phyloP scores from a whole-genome alignment of 2,888 invertebrate genomes.

The Macropis europaea region DNA sequence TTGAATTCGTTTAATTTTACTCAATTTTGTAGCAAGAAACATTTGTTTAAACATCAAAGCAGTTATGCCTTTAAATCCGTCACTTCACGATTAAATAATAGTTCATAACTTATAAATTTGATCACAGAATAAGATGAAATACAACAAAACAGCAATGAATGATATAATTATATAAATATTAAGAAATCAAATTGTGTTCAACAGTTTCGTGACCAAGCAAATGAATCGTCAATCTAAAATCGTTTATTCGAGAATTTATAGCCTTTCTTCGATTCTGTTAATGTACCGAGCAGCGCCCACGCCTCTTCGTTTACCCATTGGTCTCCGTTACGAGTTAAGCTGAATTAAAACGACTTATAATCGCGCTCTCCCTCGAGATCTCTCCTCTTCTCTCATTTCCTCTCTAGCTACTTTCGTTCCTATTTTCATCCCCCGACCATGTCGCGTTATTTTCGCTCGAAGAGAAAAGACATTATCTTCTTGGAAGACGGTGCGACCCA shows the following conservation, averaged over 20 bases:
- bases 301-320: conserved; percentile 23
- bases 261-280: conserved; percentile 45
- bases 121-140: not conserved
- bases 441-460: conserved; percentile 58
- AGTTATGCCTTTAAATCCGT: no score
- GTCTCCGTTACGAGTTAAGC: conserved; percentile 42
- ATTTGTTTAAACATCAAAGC: no score
- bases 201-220: not conserved
- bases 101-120: no score
- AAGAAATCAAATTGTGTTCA: conserved; percentile 3
- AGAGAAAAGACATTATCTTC: conserved; percentile 56
- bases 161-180: not conserved
- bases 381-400: conserved; percentile 24
- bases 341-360: conserved; percentile 43
- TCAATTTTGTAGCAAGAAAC: no score
- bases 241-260: conserved; percentile 54
- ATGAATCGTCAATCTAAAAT: conserved; percentile 35
- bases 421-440: conserved; percentile 48
- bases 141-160: not conserved
- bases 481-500: conserved; percentile 31
- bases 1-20: no score
- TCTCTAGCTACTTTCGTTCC: conserved; percentile 43
- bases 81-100: no score
- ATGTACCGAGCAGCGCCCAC: conserved; percentile 41
- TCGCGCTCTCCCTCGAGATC: conserved; percentile 29